Percentiles rank a stretch among this genome's conserved stretches.
phyloP scores from a whole-genome alignment of 2,888 invertebrate species.

The Pediacus dermestoides region DNA sequence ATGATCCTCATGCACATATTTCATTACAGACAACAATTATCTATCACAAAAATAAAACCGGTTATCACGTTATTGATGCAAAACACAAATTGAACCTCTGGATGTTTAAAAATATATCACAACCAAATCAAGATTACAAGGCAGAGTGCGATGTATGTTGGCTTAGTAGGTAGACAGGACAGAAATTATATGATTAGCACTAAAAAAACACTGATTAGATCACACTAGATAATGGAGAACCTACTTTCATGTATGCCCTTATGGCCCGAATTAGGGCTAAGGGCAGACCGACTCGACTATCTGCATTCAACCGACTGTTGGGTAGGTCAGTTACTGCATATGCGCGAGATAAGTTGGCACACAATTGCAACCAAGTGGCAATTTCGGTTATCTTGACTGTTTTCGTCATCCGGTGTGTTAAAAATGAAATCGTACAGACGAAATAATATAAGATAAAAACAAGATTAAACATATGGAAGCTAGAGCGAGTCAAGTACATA shows the following conservation, averaged over 20 bases:
- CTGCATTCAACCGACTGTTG: conserved; percentile 46
- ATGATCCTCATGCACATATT: conserved; percentile 42
- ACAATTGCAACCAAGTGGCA: conserved; percentile 9
- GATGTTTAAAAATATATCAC: no score
- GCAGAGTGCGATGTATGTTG: conserved; percentile 5
- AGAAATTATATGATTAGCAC: no score
- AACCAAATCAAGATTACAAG: no score
- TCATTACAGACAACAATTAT: conserved; percentile 34
- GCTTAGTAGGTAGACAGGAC: neutral
- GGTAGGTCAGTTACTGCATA: conserved; percentile 50
- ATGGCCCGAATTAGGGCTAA: conserved; percentile 45
- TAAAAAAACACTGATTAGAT: no score
- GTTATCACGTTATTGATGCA: conserved; percentile 20
- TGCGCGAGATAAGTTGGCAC: conserved; percentile 40
- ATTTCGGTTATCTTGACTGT: no score
- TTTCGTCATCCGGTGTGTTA: no score
- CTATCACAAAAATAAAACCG: conserved; percentile 26
- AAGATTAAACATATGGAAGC: no score
- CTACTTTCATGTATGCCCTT: conserved; percentile 41
- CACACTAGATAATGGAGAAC: conserved; percentile 26
- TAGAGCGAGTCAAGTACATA: no score
- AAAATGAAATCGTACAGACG: no score
- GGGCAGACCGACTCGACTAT: conserved; percentile 44
- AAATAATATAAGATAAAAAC: no score
- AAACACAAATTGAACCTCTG: conserved; percentile 22